Evolutionary conservation across 2,888 invertebrate genomes (phyloP).

Genomic region (Eueremaeus valkanovi): DNA sequence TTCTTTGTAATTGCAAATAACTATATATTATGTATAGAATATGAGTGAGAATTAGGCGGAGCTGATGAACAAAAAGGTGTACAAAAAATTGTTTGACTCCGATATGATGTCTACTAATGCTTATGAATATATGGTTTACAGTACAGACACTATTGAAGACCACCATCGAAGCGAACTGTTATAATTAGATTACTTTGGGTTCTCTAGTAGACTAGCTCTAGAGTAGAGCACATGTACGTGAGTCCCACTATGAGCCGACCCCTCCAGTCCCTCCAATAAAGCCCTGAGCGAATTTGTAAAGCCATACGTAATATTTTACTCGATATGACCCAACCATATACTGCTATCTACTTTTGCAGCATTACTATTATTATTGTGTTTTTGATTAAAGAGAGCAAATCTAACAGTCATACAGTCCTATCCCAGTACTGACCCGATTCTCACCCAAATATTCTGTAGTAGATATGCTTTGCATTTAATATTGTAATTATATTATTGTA

Average conservation of each 20-base stretch:
- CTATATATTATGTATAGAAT: background rate
- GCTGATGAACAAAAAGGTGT: background rate
- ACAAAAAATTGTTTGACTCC: no score
- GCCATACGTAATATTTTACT: background rate
- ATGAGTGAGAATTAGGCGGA: background rate
- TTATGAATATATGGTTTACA: slow-evolving; percentile 14
- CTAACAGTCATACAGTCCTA: background rate
- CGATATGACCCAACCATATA: background rate
- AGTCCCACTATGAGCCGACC: background rate
- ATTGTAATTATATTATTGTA: background rate
- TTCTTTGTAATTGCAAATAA: background rate
- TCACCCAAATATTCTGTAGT: background rate
- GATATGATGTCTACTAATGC: background rate
- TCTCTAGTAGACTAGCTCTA: background rate
- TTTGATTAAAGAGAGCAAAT: background rate
- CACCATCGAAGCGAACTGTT: slow-evolving; percentile 10
- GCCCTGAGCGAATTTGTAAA: background rate
- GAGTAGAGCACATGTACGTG: background rate
- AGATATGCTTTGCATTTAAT: background rate
- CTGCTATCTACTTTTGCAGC: no score
- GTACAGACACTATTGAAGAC: slow-evolving; percentile 12
- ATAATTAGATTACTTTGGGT: slow-evolving; percentile 29
- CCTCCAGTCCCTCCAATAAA: background rate
- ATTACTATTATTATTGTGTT: background rate
- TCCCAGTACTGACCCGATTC: background rate